Base-by-base conservation (phyloP, 2,113 vertebrate species). In the Planiliza haematocheilus region DNA sequence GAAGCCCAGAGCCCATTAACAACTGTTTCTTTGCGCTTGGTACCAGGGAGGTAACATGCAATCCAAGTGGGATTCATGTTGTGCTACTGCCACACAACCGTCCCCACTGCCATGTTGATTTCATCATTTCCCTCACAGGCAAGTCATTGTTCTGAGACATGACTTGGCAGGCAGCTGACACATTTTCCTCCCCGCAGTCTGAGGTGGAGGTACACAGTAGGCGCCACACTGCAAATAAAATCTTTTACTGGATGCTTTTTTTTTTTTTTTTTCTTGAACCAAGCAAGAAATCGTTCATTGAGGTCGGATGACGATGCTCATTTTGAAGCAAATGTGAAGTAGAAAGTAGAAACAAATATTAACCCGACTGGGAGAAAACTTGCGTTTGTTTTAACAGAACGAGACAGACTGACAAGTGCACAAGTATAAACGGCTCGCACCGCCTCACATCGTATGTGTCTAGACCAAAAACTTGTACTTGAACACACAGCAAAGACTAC, bases 81-180 rank as follows among this genome's bases (percentile, higher is more conserved):
- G 64, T 16, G 50, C 24, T 42, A 0, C 7, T 48, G 38, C 41
- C 59, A 8, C 77, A 58, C 14, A 39, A 21, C 7, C 37, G 11
- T 36, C 8, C 30, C 56, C 43, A 55, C 8, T 53, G 55, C 69
- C 38, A 3, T 1, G 53, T 18, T 49, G 60, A 81, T 46, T 46
- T 72, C 61, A 51, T 82, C 76, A 53, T 72, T 36, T 46, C 18
- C 66, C 70, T 77, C 75, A 86, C 79, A 88, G 66, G 58, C 58
- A 4, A 61, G 53, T 68, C 20, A 48, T 85, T 89, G 83, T 87
- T 83, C 45, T 5, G 7, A 56, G 12, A 8, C 36, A n/a, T 61
- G 59, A 45, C 45, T 82, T 86, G 73, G 83, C 81, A 68, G 70
- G 71, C 66, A 70, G 42, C 20, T 60, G 62, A 65, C 41, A 70